Conservation (phyloP, 2,888 invertebrate species). For the Cantharis rufa region DNA sequence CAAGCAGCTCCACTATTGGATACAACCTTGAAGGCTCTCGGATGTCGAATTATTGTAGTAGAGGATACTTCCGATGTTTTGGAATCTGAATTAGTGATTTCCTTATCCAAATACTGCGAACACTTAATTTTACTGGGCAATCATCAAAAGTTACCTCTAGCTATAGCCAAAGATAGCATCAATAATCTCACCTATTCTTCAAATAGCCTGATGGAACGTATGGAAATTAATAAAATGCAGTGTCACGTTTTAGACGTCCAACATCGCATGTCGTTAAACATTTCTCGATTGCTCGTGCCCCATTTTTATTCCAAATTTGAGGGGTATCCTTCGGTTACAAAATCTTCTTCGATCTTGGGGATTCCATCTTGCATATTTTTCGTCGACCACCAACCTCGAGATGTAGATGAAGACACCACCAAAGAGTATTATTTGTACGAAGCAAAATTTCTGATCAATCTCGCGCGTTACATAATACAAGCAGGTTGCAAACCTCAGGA, state of each 20-base stretch:
- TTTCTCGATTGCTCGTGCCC: slow-evolving; percentile 42
- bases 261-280: slow-evolving; percentile 75
- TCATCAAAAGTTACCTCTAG: slow-evolving; percentile 76
- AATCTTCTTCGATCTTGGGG: slow-evolving; percentile 64
- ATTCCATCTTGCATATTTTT: slow-evolving; percentile 70
- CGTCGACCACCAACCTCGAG: slow-evolving; percentile 63
- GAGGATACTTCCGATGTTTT: slow-evolving; percentile 90
- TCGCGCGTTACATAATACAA: slow-evolving; percentile 65
- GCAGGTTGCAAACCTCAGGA: slow-evolving; percentile 65
- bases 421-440: slow-evolving; percentile 65
- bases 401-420: slow-evolving; percentile 63
- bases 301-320: slow-evolving; percentile 67
- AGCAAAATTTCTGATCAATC: slow-evolving; percentile 63
- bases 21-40: slow-evolving; percentile 63
- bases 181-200: slow-evolving; percentile 67
- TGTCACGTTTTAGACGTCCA: slow-evolving; percentile 66
- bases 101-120: slow-evolving; percentile 71
- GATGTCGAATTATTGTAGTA: slow-evolving; percentile 72
- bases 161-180: no score
- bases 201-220: slow-evolving; percentile 74
- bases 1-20: slow-evolving; percentile 73
- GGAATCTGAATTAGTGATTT: slow-evolving; percentile 81
- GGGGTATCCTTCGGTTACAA: slow-evolving; percentile 62
- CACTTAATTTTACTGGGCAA: slow-evolving; percentile 88
- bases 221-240: slow-evolving; percentile 67